These are phyloP conservation scores for Dryoscopus gambensis DNA, from an alignment of 2,113 vertebrate species.

Conservation along the genomic window DNA sequence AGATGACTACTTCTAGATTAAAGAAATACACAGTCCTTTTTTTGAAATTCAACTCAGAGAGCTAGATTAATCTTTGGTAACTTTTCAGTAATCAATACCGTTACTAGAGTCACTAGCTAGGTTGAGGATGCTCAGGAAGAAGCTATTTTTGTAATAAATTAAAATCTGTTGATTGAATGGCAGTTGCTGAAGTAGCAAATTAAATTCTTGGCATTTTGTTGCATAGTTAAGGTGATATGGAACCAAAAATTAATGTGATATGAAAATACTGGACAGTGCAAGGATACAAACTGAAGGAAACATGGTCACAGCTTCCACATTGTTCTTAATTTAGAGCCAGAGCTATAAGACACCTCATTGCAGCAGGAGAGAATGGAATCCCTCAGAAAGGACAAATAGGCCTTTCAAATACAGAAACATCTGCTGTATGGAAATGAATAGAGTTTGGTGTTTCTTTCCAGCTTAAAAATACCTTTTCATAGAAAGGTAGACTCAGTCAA, in stretches of 20 bases:
- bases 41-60: neutral
- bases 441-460: neutral
- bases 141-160: constrained; percentile 32
- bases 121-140: neutral
- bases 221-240: constrained; percentile 17
- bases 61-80: neutral
- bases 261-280: neutral
- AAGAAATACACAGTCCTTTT: neutral
- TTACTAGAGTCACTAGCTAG: neutral
- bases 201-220: constrained; percentile 12
- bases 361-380: neutral
- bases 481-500: neutral
- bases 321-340: neutral
- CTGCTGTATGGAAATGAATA: neutral
- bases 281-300: neutral
- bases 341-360: neutral
- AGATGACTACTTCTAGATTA: constrained; percentile 33
- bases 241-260: constrained; percentile 22
- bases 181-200: neutral
- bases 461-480: neutral
- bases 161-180: constrained; percentile 25
- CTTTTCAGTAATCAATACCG: neutral
- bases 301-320: neutral
- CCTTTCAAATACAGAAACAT: neutral
- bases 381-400: neutral